A percentile compares a stretch with the other conserved stretches of the same genome.
phyloP scores from a whole-genome alignment of 2,113 vertebrate genomes.

The Calonectris borealis region DNA sequence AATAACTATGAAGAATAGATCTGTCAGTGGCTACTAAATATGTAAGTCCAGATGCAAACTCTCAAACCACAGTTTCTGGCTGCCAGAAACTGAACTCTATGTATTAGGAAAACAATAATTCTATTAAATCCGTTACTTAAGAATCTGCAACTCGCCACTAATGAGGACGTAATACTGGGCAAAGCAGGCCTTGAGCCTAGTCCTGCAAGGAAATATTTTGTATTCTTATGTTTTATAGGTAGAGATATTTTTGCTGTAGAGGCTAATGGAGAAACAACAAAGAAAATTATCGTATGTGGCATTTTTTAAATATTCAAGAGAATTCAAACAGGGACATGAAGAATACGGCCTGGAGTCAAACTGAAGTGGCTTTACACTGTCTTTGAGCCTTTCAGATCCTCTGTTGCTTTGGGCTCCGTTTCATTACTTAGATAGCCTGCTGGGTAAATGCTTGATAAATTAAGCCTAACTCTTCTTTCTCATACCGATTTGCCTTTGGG shows the following conservation, averaged over 20 bases:
- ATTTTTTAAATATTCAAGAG: background rate
- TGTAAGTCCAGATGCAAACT: background rate
- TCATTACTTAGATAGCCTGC: background rate
- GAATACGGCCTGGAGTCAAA: background rate
- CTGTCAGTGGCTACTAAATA: background rate
- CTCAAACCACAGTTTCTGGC: background rate
- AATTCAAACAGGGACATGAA: background rate
- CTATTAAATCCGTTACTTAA: background rate
- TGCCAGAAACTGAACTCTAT: background rate
- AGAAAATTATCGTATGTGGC: background rate
- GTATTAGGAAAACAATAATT: background rate
- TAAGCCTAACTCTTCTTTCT: background rate
- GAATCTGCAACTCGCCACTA: background rate
- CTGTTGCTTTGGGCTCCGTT: background rate
- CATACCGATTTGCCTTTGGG: background rate
- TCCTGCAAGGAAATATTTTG: background rate
- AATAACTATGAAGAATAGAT: background rate
- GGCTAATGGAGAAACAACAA: background rate
- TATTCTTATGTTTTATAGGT: background rate
- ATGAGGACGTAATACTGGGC: background rate
- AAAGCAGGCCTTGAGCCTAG: background rate
- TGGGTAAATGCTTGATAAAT: background rate
- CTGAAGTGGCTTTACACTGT: background rate
- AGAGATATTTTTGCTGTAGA: background rate
- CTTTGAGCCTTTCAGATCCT: background rate